A percentile compares a stretch with the other conserved stretches of the same genome.
Evolutionary conservation across 2,888 invertebrate genomes (phyloP).

Genomic region (Piscicola geometra): DNA sequence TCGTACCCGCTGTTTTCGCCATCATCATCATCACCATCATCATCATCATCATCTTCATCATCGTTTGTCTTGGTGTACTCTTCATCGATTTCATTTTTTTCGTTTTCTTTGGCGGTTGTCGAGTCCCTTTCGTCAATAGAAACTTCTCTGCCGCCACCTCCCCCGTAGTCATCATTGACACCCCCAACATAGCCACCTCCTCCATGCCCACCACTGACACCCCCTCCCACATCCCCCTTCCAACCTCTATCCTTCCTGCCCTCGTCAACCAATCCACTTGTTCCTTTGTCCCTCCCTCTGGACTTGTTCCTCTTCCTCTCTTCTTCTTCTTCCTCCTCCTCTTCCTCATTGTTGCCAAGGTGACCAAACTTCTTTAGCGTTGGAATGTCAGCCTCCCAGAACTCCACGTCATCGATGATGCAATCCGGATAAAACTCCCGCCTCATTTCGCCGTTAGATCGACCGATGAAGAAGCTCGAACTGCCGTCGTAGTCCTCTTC

Average conservation of each 20-base stretch:
- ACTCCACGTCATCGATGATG: constrained; percentile 49
- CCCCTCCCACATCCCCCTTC: background rate
- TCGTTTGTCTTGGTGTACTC: background rate
- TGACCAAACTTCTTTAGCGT: constrained; percentile 40
- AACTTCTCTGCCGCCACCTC: background rate
- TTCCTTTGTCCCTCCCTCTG: background rate
- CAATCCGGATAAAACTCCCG: constrained; percentile 46
- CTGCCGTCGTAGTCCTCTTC: constrained; percentile 31
- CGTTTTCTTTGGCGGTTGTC: no score
- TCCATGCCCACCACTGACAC: background rate
- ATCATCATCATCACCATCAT: background rate
- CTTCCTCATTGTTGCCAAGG: constrained; percentile 18
- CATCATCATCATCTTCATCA: background rate
- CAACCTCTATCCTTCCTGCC: background rate
- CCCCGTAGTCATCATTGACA: background rate
- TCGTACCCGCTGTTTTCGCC: background rate
- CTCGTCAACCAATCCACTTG: no score
- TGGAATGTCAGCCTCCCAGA: constrained; percentile 43
- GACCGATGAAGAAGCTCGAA: constrained; percentile 38
- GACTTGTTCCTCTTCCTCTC: background rate
- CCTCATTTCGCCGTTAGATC: constrained; percentile 43
- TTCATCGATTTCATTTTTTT: no score
- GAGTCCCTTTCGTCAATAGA: no score
- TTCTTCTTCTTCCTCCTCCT: constrained; percentile 22
- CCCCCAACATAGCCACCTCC: background rate